These are phyloP conservation scores for Heliconius nattereri DNA, from an alignment of 1,140 invertebrate genomes.

Conservation along the genomic window DNA sequence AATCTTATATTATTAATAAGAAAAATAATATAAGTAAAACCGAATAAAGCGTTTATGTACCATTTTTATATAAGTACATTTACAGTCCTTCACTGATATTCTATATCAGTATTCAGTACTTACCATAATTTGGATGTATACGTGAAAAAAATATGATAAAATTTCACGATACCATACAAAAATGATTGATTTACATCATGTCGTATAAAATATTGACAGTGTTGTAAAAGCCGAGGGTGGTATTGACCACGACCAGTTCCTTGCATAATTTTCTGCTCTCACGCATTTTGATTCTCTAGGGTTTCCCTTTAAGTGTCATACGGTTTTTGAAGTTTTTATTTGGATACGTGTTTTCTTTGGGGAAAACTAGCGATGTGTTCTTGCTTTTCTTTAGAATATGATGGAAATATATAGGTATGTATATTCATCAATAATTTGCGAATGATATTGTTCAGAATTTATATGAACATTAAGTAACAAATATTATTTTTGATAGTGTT, in stretches of 20 bases:
- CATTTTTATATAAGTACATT: background rate
- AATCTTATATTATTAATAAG: too few relatives aligned
- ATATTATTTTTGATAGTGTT: too few relatives aligned
- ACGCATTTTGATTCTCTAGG: conserved; percentile 36
- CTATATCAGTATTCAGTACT: conserved; percentile 19
- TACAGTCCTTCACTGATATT: background rate
- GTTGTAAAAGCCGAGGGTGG: conserved; percentile 29
- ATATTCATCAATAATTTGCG: too few relatives aligned
- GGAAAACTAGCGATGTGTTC: too few relatives aligned
- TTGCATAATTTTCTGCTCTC: conserved; percentile 38
- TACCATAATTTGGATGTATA: conserved; percentile 22
- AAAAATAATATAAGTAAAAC: background rate
- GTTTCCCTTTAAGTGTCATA: conserved; percentile 34
- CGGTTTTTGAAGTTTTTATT: conserved; percentile 22
- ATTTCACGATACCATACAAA: conserved; percentile 30
- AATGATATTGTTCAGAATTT: too few relatives aligned
- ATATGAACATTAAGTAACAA: too few relatives aligned
- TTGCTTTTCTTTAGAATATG: too few relatives aligned
- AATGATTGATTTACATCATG: conserved; percentile 39
- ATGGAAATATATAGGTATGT: too few relatives aligned
- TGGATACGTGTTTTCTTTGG: background rate
- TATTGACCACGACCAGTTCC: conserved; percentile 34
- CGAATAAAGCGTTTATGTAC: background rate
- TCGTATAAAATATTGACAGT: conserved; percentile 35
- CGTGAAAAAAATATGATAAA: conserved; percentile 28